Evolutionary conservation across 35 echinoderm and acorn worm species (phyloP).

Genomic region (Antedon bifida): DNA sequence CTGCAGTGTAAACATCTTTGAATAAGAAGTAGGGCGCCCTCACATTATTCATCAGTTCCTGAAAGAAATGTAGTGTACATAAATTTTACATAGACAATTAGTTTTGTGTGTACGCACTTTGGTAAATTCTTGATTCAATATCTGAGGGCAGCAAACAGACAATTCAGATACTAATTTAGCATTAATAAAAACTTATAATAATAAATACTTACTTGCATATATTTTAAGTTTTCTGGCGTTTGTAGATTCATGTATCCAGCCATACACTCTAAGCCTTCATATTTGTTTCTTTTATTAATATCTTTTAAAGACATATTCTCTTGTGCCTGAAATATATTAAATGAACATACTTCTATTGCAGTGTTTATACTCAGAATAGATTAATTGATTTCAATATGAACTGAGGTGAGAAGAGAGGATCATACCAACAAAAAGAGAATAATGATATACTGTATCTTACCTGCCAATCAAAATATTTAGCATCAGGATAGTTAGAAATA

Average conservation of each 20-base stretch:
- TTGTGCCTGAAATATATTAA: conserved; percentile 16
- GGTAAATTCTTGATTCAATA: too few relatives aligned
- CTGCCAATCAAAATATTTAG: conserved; percentile 86
- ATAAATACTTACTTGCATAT: conserved; percentile 37
- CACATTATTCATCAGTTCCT: neutral
- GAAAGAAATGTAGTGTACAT: neutral
- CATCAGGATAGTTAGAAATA: conserved; percentile 43
- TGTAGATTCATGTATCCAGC: conserved; percentile 41
- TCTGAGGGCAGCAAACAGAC: too few relatives aligned
- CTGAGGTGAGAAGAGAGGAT: neutral
- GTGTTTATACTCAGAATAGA: neutral
- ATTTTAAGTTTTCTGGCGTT: conserved; percentile 35
- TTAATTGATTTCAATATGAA: neutral
- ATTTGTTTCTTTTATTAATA: conserved; percentile 40
- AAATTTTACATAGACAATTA: neutral
- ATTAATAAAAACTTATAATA: too few relatives aligned
- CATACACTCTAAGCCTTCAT: conserved; percentile 47
- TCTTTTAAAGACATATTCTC: conserved; percentile 16
- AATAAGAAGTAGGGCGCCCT: conserved; percentile 12
- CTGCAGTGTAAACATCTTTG: conserved; percentile 9
- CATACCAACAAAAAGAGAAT: neutral
- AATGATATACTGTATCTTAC: too few relatives aligned
- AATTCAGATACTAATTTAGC: too few relatives aligned
- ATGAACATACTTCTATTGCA: neutral
- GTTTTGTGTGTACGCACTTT: too few relatives aligned